Evolutionary conservation across 1,140 invertebrate species (phyloP).

Genomic region (Latrodectus geometricus): DNA sequence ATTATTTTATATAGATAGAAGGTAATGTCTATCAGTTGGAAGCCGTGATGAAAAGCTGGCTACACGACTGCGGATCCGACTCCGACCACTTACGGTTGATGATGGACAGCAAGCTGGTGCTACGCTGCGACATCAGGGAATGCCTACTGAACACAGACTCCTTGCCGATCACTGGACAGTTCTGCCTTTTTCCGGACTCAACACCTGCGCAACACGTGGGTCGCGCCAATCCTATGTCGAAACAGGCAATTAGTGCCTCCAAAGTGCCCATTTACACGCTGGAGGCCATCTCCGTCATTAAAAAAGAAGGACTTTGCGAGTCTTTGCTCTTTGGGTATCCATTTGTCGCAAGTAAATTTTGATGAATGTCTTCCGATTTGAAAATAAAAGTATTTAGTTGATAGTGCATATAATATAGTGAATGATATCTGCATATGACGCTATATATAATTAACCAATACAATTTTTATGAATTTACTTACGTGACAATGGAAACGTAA

Average conservation of each 20-base stretch:
- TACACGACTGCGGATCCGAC: slow-evolving; percentile 45
- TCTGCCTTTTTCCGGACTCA: not conserved
- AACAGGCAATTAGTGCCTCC: not conserved
- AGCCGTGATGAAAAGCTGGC: slow-evolving; percentile 27
- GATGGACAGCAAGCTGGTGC: not conserved
- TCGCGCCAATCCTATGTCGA: not conserved
- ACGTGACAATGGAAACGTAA: no score
- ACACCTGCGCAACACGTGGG: not conserved
- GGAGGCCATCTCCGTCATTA: slow-evolving; percentile 11
- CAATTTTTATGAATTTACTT: no score
- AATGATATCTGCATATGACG: no score
- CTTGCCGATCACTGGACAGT: slow-evolving; percentile 13
- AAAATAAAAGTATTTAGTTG: no score
- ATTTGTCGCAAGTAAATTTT: slow-evolving; percentile 17
- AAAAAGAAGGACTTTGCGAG: slow-evolving; percentile 43
- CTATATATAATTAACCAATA: no score
- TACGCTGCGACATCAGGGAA: slow-evolving; percentile 43
- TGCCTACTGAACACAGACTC: slow-evolving; percentile 22
- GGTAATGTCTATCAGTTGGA: slow-evolving; percentile 21
- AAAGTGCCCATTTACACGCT: slow-evolving; percentile 35
- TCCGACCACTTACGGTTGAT: slow-evolving; percentile 40
- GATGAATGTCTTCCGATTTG: no score
- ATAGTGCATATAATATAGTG: no score
- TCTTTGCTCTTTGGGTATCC: slow-evolving; percentile 47
- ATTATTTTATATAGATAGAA: slow-evolving; percentile 25